Evolutionary conservation across 2,888 invertebrate genomes (phyloP).

Genomic region (Gasteruption jaculator): DNA sequence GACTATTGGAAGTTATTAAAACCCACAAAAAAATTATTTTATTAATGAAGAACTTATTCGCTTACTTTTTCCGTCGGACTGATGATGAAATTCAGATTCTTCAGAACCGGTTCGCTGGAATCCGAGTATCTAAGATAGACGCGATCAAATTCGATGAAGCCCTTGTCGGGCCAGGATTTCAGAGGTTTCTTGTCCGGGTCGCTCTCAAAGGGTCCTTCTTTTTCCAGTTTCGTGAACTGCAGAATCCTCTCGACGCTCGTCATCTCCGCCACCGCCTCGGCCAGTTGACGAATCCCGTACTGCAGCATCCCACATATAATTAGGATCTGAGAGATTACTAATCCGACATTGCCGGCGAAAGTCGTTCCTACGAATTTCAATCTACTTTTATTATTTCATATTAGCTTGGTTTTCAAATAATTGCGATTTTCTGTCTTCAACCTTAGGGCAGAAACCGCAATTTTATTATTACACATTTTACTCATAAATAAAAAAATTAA

Average conservation of each 20-base stretch:
- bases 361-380: conserved; percentile 40
- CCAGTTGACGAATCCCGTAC: conserved; percentile 73
- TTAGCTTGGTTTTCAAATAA: background rate
- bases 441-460: background rate
- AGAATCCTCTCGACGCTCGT: conserved; percentile 77
- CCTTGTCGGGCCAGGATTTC: conserved; percentile 64
- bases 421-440: background rate
- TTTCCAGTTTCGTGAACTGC: conserved; percentile 71
- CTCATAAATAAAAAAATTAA: conserved; percentile 7
- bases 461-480: too few relatives aligned
- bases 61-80: conserved; percentile 66
- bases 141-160: conserved; percentile 61
- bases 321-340: conserved; percentile 69
- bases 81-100: conserved; percentile 65
- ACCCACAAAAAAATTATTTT: background rate
- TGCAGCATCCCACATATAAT: conserved; percentile 78
- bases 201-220: conserved; percentile 65
- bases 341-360: conserved; percentile 65
- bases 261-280: conserved; percentile 75
- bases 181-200: conserved; percentile 57
- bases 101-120: conserved; percentile 67
- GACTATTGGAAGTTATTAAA: conserved; percentile 1
- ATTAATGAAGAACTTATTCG: background rate
- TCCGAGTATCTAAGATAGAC: conserved; percentile 62
- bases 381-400: background rate